Base-by-base conservation (phyloP, 2,113 vertebrate species). In the Ictidomys tridecemlineatus region DNA sequence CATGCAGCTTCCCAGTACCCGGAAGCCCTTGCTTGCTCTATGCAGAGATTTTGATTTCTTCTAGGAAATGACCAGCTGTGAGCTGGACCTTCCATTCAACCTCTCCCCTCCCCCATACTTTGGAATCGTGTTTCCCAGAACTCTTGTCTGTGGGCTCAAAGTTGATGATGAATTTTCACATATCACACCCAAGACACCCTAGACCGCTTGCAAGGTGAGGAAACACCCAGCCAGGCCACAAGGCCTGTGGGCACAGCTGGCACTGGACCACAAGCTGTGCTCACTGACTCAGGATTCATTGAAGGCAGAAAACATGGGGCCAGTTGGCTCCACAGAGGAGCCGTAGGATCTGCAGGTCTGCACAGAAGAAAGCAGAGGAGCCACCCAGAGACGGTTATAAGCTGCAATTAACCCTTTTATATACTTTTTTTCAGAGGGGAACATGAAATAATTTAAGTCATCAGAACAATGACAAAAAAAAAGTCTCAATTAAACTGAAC, bases 61-160 rank as follows among this genome's bases (percentile, higher is more conserved):
- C 37, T 45, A 5, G 1, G 11, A 13, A 56, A 56, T 5, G 1
- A 45, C 53, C 20, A n/a, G 14, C 13, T 30, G 86, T 34, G 86
- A 85, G 17, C 34, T 45, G 34, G 61, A 45, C 67, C 58, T 74
- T 4, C 32, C 32, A n/a, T n/a, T 22, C 48, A n/a, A 32, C 11
- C 17, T 77, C 61, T 72, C 34, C 32, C 85, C 32, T 12, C 30
- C 76, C 34, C 88, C 58, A 63, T n/a, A 72, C 48, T 91, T 85
- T 69, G 48, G 58, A 73, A 45, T 22, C 18, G 17, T 34, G 2
- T 87, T 93, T 97, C 96, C 70, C 86, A 94, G 96, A 92, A 96
- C 69, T 79, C 56, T 20, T 18, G 17, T 93, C 91, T 72, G 74
- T 76, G 93, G 79, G 34, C 37, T 73, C 83, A 18, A 65, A 85